Evolutionary conservation across 2,797 vertebrate genomes (phyloP).

Genomic region (Pogonophryne albipinna): DNA sequence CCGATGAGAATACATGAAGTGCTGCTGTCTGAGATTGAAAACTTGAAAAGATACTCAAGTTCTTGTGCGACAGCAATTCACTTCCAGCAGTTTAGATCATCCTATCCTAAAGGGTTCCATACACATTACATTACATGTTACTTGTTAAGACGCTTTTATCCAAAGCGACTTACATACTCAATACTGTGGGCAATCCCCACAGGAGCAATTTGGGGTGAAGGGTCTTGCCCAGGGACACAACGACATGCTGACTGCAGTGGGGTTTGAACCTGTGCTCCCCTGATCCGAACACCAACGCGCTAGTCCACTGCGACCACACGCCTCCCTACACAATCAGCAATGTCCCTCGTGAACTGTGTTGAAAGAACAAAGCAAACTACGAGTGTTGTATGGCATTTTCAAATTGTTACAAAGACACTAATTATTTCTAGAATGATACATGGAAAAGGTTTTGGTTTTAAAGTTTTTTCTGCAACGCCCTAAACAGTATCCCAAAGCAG

Average conservation of each 20-base stretch:
- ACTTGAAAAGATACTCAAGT: not conserved
- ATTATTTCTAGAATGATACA: not conserved
- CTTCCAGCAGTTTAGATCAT: not conserved
- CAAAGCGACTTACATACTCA: too few relatives aligned
- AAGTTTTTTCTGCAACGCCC: slow-evolving; percentile 8
- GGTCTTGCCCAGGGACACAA: too few relatives aligned
- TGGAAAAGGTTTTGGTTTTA: slow-evolving; percentile 23
- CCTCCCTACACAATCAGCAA: not conserved
- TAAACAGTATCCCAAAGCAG: not conserved
- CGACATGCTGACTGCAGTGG: too few relatives aligned
- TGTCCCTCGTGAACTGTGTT: not conserved
- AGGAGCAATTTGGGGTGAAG: too few relatives aligned
- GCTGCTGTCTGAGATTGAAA: slow-evolving; percentile 1
- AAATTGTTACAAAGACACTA: not conserved
- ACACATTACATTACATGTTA: not conserved
- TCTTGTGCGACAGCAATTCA: not conserved
- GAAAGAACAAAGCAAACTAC: not conserved
- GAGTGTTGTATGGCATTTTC: not conserved
- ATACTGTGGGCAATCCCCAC: too few relatives aligned
- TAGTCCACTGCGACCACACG: too few relatives aligned
- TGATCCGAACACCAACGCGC: too few relatives aligned
- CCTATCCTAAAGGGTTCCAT: not conserved
- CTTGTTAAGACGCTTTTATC: too few relatives aligned
- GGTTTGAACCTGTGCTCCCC: too few relatives aligned
- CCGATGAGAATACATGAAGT: not conserved